Evolutionary conservation across 2,888 invertebrate genomes (phyloP).

Genomic region (Orgyia antiqua): DNA sequence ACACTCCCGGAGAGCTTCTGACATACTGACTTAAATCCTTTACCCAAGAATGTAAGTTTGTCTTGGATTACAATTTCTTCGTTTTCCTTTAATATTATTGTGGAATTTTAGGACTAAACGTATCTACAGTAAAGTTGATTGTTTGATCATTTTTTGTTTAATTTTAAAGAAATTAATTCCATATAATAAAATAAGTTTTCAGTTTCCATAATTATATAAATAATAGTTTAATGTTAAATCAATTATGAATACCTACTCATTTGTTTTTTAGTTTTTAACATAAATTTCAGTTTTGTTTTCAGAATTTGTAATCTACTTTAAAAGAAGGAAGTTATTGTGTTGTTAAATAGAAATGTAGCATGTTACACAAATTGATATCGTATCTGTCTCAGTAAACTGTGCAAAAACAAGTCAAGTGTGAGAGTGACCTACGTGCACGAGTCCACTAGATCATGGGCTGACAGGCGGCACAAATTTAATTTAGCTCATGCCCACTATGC

Average conservation of each 20-base stretch:
- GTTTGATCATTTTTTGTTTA: no score
- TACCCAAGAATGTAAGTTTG: constrained; percentile 51
- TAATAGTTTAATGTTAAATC: no score
- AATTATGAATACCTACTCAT: no score
- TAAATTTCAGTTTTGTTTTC: no score
- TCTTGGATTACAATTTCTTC: constrained; percentile 46
- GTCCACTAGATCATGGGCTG: constrained; percentile 53
- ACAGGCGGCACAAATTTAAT: constrained; percentile 63
- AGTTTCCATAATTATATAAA: no score
- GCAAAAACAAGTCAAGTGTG: constrained; percentile 26
- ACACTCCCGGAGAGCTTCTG: constrained; percentile 66
- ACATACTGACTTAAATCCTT: constrained; percentile 70
- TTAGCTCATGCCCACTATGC: constrained; percentile 41
- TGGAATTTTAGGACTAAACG: constrained; percentile 25
- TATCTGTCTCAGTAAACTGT: constrained; percentile 9
- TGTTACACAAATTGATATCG: background rate
- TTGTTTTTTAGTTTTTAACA: no score
- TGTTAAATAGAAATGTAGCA: background rate
- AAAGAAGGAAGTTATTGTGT: no score
- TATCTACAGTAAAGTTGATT: background rate
- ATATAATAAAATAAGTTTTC: no score
- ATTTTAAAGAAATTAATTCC: no score
- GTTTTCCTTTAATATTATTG: constrained; percentile 37
- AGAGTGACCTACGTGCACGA: constrained; percentile 25
- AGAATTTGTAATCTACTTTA: no score